phyloP scores from a whole-genome alignment of 2,797 vertebrate species.

The Adelosebastes latens region DNA sequence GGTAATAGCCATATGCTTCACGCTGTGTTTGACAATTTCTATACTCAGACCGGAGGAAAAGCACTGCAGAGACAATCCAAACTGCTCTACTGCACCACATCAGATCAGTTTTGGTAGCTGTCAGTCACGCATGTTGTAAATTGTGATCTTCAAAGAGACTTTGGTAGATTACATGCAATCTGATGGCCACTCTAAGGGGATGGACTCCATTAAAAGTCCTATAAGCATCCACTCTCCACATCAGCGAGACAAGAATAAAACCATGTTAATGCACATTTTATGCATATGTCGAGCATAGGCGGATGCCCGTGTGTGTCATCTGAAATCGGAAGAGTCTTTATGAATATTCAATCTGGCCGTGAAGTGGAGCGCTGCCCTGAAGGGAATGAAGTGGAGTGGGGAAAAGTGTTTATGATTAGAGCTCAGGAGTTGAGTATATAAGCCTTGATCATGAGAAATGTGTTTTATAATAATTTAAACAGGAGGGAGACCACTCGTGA shows the following conservation, averaged over 20 bases:
- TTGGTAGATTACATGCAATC: constrained; percentile 42
- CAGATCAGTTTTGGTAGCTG: constrained; percentile 36
- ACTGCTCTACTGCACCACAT: constrained; percentile 3
- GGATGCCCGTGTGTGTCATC: constrained; percentile 63
- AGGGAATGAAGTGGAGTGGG: constrained; percentile 65
- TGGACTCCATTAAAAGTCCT: constrained; percentile 45
- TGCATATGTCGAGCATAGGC: constrained; percentile 59
- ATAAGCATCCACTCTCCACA: constrained; percentile 51
- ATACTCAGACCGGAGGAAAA: constrained; percentile 22
- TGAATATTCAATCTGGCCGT: constrained; percentile 76
- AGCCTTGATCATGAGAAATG: constrained; percentile 25
- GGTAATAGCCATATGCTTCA: constrained; percentile 58
- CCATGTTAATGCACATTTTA: constrained; percentile 73
- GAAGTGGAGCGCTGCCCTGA: constrained; percentile 69
- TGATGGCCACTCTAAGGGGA: constrained; percentile 32
- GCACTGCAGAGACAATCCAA: constrained; percentile 11
- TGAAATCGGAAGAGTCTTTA: constrained; percentile 60
- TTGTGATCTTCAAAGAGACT: constrained; percentile 49
- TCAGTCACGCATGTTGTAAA: constrained; percentile 55
- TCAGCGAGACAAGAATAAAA: constrained; percentile 54
- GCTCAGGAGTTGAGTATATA: constrained; percentile 53
- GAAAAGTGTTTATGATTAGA: constrained; percentile 58
- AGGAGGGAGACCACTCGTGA: not conserved
- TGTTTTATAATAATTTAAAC: constrained; percentile 36
- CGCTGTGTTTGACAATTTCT: constrained; percentile 48